Conservation (phyloP, 2,113 vertebrate genomes). For the Gasterosteus nipponicus region DNA sequence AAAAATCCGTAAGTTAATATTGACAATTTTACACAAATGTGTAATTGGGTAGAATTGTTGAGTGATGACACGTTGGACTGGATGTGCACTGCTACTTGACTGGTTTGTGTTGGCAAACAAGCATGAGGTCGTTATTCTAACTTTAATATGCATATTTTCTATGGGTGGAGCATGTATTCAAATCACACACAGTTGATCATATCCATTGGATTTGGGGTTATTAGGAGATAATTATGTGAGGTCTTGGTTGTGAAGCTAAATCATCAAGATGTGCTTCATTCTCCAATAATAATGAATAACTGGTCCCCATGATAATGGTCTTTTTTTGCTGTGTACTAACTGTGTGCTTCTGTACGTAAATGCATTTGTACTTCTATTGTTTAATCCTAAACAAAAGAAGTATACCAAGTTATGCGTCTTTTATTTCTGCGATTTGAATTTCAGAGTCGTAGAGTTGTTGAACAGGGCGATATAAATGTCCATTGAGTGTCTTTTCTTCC, state of each 20-base stretch:
- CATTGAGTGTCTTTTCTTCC: not conserved
- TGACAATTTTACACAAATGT: not conserved
- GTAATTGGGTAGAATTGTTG: not conserved
- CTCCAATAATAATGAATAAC: slow-evolving; percentile 32
- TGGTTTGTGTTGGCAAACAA: not conserved
- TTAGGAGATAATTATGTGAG: not conserved
- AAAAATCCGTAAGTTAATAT: not conserved
- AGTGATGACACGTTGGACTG: not conserved
- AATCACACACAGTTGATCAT: not conserved
- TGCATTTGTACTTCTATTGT: slow-evolving; percentile 34
- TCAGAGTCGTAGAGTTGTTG: slow-evolving; percentile 21
- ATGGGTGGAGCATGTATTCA: not conserved
- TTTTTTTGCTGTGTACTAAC: not conserved
- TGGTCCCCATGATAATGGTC: not conserved
- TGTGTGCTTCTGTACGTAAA: slow-evolving; percentile 20
- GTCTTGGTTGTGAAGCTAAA: not conserved
- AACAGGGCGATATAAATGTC: slow-evolving; percentile 14
- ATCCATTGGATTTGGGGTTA: not conserved
- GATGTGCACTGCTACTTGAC: not conserved
- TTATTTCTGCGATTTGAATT: slow-evolving; percentile 35
- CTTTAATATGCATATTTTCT: not conserved
- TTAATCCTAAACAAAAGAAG: not conserved
- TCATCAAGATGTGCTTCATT: slow-evolving; percentile 22
- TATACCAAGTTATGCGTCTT: not conserved
- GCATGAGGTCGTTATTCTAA: not conserved